Base-by-base conservation (phyloP, 2,113 vertebrate species). In the Empidonax traillii region DNA sequence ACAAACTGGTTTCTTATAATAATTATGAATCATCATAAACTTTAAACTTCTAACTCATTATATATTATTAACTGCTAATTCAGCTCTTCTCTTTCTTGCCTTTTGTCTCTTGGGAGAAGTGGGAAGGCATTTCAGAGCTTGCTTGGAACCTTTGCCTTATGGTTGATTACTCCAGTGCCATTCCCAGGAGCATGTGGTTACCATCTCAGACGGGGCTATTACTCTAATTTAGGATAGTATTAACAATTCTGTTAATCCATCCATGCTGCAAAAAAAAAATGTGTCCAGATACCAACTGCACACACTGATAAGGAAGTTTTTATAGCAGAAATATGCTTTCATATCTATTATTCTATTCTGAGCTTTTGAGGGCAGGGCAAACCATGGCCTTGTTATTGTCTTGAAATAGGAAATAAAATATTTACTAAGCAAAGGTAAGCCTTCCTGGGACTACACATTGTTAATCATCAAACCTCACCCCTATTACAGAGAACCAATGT, bases 41-140 rank as follows among this genome's bases (percentile, higher is more conserved):
- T 91, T 92, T 79, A 79, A 68, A 94, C 68, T 73, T 78, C 93
- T 79, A 71, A 58, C 67, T 96, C 85, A 93, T 97, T 96, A 86
- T 91, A 74, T 35, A 19, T 91, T 93, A 83, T 94, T 95, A 92
- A 56, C 63, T 90, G 79, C 83, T 90, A 72, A 67, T 91, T 89
- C 94, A 95, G 75, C 89, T 92, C 47, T 89, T 85, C 51, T 80
- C 62, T 77, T 85, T 69, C 76, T 97, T 75, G 51, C 47, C 89
- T 96, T 92, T 82, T 93, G 77, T 87, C 74, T 97, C 85, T 69
- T 55, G 76, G 43, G 79, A 76, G 66, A 86, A 85, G 80, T 67
- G 80, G 82, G 76, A 82, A 88, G 33, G 52, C 12, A 17, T 92
- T 95, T 87, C 58, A 76, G 61, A 49, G 25, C 58, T 84, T 78